Percentiles rank a stretch among this genome's conserved stretches.
These are phyloP conservation scores for Hydroisotoma schaefferi DNA, from an alignment of 2,888 invertebrate species.

Conservation along the genomic window DNA sequence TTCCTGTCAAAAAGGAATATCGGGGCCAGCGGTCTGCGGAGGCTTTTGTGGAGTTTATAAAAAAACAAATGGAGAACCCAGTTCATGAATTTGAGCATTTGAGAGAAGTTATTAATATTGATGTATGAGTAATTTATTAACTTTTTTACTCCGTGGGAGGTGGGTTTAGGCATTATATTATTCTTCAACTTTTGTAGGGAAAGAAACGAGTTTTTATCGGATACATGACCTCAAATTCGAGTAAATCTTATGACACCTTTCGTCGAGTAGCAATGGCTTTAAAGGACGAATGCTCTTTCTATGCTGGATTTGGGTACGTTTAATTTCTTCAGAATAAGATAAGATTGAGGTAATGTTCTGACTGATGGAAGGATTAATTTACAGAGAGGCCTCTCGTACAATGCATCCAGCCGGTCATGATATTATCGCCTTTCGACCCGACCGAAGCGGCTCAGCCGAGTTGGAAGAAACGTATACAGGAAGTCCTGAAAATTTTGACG, in stretches of 20 bases:
- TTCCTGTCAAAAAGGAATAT: conserved; percentile 84
- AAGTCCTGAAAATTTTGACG: conserved; percentile 70
- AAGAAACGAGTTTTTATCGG: conserved; percentile 77
- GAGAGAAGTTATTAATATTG: conserved; percentile 69
- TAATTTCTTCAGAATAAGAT: neutral
- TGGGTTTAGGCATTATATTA: neutral
- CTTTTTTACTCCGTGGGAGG: neutral
- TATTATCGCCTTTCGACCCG: conserved; percentile 77
- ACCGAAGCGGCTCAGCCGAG: conserved; percentile 73
- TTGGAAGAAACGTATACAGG: conserved; percentile 80
- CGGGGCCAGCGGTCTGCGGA: conserved; percentile 84
- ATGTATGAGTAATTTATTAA: conserved; percentile 54
- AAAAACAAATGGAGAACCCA: conserved; percentile 82
- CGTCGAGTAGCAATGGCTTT: conserved; percentile 78
- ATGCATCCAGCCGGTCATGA: conserved; percentile 85
- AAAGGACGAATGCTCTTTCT: conserved; percentile 93
- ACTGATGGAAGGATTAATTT: conserved; percentile 3
- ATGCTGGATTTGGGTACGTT: conserved; percentile 75
- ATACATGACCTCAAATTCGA: conserved; percentile 78
- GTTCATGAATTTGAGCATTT: conserved; percentile 71
- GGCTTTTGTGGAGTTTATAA: conserved; percentile 82
- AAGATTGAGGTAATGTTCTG: neutral
- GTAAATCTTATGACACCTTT: conserved; percentile 75
- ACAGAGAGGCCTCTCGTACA: conserved; percentile 63
- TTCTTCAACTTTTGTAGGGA: conserved; percentile 52